These are phyloP conservation scores for Urocyon cinereoargenteus DNA, from an alignment of 2,797 vertebrate genomes.

Conservation along the genomic window DNA sequence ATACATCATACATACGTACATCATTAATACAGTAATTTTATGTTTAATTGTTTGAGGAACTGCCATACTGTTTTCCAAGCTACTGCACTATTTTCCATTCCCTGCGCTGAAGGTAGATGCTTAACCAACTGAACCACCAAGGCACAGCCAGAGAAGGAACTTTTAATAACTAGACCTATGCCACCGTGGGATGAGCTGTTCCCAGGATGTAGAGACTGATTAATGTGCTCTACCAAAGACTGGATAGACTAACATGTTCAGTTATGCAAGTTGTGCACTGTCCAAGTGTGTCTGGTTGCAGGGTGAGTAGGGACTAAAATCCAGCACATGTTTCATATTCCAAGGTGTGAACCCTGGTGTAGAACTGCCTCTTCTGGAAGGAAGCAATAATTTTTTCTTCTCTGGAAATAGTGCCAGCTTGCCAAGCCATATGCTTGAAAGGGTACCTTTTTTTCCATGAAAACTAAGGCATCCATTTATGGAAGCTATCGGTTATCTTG, in stretches of 20 bases:
- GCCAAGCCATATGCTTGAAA: neutral
- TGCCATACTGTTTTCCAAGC: neutral
- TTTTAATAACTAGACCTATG: neutral
- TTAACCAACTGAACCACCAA: neutral
- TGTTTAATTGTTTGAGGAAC: neutral
- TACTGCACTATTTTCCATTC: neutral
- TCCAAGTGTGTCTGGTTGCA: neutral
- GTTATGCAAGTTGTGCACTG: neutral
- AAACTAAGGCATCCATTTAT: neutral
- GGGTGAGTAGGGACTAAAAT: neutral
- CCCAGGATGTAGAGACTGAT: neutral
- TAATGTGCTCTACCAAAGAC: neutral
- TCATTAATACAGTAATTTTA: neutral
- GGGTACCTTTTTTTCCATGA: neutral
- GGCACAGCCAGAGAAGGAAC: neutral
- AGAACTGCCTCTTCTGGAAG: neutral
- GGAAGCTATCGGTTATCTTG: neutral
- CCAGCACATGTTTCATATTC: neutral
- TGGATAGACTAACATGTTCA: neutral
- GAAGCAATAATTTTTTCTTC: neutral
- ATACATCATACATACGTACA: no score
- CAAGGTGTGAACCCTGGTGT: neutral
- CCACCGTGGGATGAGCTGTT: neutral
- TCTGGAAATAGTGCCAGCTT: conserved; percentile 4
- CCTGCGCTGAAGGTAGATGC: neutral